Percentiles rank a stretch among this genome's conserved stretches.
Evolutionary conservation across 2,797 vertebrate genomes (phyloP).

Genomic region (Notolabrus celidotus): DNA sequence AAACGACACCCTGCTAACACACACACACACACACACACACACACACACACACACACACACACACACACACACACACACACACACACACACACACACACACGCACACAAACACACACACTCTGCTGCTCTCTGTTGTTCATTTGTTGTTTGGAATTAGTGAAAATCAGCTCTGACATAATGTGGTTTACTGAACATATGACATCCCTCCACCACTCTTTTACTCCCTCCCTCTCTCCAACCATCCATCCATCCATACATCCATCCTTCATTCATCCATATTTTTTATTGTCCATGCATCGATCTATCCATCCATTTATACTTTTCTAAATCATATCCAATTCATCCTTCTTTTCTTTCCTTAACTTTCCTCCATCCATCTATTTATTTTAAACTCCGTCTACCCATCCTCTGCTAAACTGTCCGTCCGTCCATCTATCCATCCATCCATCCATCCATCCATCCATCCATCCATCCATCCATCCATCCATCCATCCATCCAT

Average conservation of each 20-base stretch:
- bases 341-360: too few relatives aligned
- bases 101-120: slow-evolving; percentile 10
- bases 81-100: slow-evolving; percentile 10
- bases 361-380: too few relatives aligned
- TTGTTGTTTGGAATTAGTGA: slow-evolving; percentile 17
- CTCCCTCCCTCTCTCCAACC: not conserved
- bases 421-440: too few relatives aligned
- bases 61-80: slow-evolving; percentile 9
- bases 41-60: slow-evolving; percentile 14
- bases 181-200: slow-evolving; percentile 33
- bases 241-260: not conserved
- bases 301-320: too few relatives aligned
- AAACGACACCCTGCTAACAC: slow-evolving; percentile 27
- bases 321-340: too few relatives aligned
- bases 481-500: too few relatives aligned
- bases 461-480: too few relatives aligned
- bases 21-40: slow-evolving; percentile 3
- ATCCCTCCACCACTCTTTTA: slow-evolving; percentile 8
- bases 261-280: too few relatives aligned
- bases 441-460: too few relatives aligned
- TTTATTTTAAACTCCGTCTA: too few relatives aligned
- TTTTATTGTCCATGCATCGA: not conserved
- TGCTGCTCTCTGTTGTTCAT: slow-evolving; percentile 12
- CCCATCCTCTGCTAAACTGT: too few relatives aligned
- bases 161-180: slow-evolving; percentile 8